These are phyloP conservation scores for Aix galericulata DNA, from an alignment of 2,113 vertebrate genomes.

Conservation along the genomic window DNA sequence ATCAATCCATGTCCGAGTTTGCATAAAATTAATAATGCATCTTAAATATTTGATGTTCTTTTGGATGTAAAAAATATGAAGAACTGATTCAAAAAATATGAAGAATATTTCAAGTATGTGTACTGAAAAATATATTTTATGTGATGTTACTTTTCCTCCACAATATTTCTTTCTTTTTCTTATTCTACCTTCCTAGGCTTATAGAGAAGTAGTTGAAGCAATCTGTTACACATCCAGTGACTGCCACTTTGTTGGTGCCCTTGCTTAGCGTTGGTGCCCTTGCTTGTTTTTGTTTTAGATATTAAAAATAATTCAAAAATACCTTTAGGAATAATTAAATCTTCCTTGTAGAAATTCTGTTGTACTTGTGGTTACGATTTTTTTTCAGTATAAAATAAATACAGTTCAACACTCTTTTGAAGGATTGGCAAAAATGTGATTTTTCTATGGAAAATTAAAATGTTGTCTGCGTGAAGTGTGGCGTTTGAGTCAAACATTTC, in stretches of 20 bases:
- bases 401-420: background rate
- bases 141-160: background rate
- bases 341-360: background rate
- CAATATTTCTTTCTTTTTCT: background rate
- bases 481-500: conserved; percentile 10
- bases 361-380: background rate
- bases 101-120: background rate
- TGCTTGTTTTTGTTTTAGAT: background rate
- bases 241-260: background rate
- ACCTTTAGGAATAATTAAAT: background rate
- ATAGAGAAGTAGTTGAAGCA: background rate
- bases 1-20: background rate
- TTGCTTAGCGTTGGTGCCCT: background rate
- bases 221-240: background rate
- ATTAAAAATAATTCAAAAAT: background rate
- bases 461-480: conserved; percentile 38
- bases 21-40: background rate
- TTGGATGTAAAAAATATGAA: background rate
- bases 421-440: background rate
- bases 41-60: background rate
- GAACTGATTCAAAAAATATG: background rate
- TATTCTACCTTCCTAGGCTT: background rate
- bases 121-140: background rate
- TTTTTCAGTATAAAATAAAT: conserved; percentile 22
- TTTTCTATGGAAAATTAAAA: background rate